These are phyloP conservation scores for Hydrotaea cyrtoneurina DNA, from an alignment of 2,888 invertebrate species.

Conservation along the genomic window DNA sequence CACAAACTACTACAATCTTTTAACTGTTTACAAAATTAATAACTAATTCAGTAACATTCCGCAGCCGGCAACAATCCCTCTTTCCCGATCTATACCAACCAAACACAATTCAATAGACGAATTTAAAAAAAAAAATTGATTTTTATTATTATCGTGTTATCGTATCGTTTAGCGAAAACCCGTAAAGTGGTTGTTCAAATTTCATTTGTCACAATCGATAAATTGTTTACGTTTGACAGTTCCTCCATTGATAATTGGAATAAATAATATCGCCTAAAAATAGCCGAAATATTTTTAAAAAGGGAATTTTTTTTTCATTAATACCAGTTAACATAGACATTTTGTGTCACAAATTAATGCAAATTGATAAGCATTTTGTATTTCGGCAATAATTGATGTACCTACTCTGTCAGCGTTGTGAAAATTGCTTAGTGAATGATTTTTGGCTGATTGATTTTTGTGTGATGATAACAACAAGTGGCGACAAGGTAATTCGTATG, in stretches of 20 bases:
- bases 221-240: neutral
- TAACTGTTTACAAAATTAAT: too few relatives aligned
- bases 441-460: neutral
- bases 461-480: neutral
- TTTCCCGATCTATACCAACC: too few relatives aligned
- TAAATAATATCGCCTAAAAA: neutral
- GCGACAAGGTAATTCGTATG: neutral
- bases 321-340: neutral
- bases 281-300: neutral
- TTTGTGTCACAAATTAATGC: conserved; percentile 8
- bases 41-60: neutral
- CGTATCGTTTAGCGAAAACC: neutral
- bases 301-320: neutral
- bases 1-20: too few relatives aligned
- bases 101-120: neutral
- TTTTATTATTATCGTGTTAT: neutral
- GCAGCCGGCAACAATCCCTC: neutral
- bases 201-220: conserved; percentile 4
- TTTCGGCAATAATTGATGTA: neutral
- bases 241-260: neutral
- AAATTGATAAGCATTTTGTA: neutral
- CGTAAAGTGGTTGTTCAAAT: neutral
- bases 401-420: neutral
- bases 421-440: neutral
- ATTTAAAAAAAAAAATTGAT: neutral